Evolutionary conservation across 2,113 vertebrate species (phyloP).

Genomic region (Axis porcinus): DNA sequence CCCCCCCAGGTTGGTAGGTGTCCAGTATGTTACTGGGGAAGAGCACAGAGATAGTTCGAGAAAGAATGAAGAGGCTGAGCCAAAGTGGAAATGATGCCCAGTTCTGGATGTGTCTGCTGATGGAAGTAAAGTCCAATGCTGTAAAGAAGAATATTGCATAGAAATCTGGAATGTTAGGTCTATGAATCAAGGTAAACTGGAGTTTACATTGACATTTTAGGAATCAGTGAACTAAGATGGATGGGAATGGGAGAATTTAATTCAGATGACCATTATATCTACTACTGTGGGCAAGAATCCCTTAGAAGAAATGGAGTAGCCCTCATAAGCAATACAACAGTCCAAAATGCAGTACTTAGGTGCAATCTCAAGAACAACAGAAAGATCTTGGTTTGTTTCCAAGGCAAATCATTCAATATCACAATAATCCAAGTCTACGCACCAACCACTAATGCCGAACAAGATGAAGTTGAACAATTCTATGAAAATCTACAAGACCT

Average conservation of each 20-base stretch:
- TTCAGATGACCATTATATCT: background rate
- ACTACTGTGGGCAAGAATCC: background rate
- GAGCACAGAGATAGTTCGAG: background rate
- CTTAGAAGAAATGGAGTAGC: background rate
- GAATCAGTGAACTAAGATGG: background rate
- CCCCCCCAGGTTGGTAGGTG: background rate
- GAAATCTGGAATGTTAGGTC: background rate
- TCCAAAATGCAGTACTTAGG: background rate
- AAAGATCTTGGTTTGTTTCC: background rate
- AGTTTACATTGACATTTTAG: background rate
- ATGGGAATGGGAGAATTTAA: background rate
- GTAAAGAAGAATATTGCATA: background rate
- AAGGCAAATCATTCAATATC: background rate
- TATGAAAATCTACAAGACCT: background rate
- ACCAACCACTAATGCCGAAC: background rate
- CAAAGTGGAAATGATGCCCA: background rate
- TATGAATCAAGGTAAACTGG: background rate
- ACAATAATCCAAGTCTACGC: background rate
- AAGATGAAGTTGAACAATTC: background rate
- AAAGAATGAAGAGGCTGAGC: background rate
- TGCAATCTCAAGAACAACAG: too few species aligned
- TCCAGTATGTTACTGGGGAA: background rate
- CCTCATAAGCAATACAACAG: background rate
- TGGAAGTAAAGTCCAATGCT: background rate
- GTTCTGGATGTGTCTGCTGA: background rate